phyloP scores from a whole-genome alignment of 2,888 invertebrate species.

The Malthinus flaveolus region DNA sequence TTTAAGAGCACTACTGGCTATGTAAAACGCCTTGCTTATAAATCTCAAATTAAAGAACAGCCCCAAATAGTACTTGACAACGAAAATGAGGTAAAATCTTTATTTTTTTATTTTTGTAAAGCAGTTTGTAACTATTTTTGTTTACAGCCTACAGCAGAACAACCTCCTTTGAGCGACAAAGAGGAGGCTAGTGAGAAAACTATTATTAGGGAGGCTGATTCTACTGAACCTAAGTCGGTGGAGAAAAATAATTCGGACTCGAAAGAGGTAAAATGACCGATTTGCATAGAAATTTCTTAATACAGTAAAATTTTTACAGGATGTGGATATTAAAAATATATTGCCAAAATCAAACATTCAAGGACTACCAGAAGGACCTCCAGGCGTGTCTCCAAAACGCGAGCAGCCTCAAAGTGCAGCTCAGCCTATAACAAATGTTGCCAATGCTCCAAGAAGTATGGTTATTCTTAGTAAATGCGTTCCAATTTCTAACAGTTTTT shows the following conservation, averaged over 20 bases:
- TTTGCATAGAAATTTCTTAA: not conserved
- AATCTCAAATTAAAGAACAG: conserved; percentile 35
- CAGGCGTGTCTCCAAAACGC: conserved; percentile 48
- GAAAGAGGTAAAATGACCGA: conserved; percentile 1
- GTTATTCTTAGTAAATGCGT: not conserved
- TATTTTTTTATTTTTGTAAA: not conserved
- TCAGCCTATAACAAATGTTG: conserved; percentile 35
- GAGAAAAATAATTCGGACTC: conserved; percentile 3
- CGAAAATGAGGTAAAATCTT: conserved; percentile 14
- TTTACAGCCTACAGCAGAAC: not conserved
- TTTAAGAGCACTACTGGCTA: conserved; percentile 94
- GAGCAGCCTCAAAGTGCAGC: conserved; percentile 40
- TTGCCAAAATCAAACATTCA: conserved; percentile 15
- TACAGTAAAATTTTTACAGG: conserved; percentile 16
- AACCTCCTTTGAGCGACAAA: conserved; percentile 25
- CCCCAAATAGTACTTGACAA: conserved; percentile 10
- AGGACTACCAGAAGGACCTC: conserved; percentile 46
- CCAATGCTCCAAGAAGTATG: conserved; percentile 24
- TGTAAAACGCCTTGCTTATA: conserved; percentile 58
- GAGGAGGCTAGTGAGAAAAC: conserved; percentile 46
- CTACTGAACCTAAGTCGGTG: conserved; percentile 49
- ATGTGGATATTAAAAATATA: conserved; percentile 23
- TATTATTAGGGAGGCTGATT: conserved; percentile 54
- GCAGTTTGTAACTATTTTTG: no score
- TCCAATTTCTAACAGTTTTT: not conserved